Conservation (phyloP, 2,888 invertebrate species). For the Ormia ochracea region DNA sequence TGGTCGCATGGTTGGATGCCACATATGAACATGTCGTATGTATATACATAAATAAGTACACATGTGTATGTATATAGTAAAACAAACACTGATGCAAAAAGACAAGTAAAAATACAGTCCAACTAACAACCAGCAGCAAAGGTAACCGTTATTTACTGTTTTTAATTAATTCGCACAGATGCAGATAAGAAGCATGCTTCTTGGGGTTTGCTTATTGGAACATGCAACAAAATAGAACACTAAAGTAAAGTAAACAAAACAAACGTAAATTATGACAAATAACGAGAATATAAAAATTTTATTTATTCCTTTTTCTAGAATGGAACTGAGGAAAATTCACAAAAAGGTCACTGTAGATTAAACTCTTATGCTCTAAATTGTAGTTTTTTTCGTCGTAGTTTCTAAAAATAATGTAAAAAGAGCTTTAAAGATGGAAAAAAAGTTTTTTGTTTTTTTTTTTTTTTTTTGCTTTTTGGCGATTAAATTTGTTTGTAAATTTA, state of each 20-base stretch:
- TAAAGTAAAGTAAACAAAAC: conserved; percentile 5
- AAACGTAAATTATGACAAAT: conserved; percentile 40
- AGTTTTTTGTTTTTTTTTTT: background rate
- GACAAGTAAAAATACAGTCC: conserved; percentile 1
- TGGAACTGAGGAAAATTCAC: background rate
- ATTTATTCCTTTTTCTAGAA: background rate
- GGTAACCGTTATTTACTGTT: conserved; percentile 58
- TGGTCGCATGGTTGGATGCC: background rate
- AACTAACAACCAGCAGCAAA: conserved; percentile 29
- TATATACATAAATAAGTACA: background rate
- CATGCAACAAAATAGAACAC: conserved; percentile 56
- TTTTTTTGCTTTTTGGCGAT: conserved; percentile 8
- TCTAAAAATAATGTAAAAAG: conserved; percentile 11
- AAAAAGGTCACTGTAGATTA: conserved; percentile 32
- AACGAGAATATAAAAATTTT: conserved; percentile 2
- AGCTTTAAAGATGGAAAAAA: conserved; percentile 46
- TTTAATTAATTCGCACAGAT: conserved; percentile 59
- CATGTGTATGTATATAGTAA: background rate
- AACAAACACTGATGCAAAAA: background rate
- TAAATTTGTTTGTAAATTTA: no score
- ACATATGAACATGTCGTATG: background rate
- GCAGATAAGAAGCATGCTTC: conserved; percentile 57
- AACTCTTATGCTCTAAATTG: background rate
- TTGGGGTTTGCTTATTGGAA: conserved; percentile 33
- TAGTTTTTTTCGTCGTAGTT: conserved; percentile 14